Conservation (phyloP, 2,888 invertebrate genomes). For the Mechanitis messenoides region DNA sequence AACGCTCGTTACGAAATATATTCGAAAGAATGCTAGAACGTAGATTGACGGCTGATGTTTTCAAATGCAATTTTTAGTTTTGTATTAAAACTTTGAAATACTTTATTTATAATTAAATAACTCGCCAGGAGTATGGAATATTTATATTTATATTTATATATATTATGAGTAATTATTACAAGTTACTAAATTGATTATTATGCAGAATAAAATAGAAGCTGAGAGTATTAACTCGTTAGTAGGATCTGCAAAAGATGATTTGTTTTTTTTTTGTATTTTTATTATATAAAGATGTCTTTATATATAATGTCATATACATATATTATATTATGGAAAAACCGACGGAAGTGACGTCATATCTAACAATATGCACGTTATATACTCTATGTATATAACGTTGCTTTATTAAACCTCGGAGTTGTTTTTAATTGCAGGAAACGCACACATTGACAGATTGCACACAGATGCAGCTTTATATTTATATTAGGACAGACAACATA, state of each 20-base stretch:
- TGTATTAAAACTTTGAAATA: conserved; percentile 10
- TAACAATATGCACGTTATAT: conserved; percentile 29
- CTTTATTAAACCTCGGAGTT: conserved; percentile 40
- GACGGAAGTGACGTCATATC: conserved; percentile 32
- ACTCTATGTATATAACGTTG: conserved; percentile 29
- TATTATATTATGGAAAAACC: conserved; percentile 25
- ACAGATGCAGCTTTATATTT: conserved; percentile 37
- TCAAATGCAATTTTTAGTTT: conserved; percentile 33
- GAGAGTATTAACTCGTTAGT: no score
- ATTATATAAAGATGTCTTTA: no score
- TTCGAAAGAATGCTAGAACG: conserved; percentile 52
- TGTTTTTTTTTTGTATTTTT: no score
- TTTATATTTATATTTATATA: no score
- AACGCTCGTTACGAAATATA: conserved; percentile 39
- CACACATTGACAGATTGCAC: conserved; percentile 35
- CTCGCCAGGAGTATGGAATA: no score
- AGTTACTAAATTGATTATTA: no score
- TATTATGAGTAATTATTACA: no score
- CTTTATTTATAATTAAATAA: no score
- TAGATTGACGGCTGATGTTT: conserved; percentile 38
- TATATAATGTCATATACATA: conserved; percentile 3
- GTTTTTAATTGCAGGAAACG: conserved; percentile 58
- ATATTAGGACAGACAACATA: conserved; percentile 40
- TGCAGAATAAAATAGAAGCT: no score
- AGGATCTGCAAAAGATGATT: no score